Evolutionary conservation across 2,797 vertebrate species (phyloP).

Genomic region (Oreonectes daqikongensis): DNA sequence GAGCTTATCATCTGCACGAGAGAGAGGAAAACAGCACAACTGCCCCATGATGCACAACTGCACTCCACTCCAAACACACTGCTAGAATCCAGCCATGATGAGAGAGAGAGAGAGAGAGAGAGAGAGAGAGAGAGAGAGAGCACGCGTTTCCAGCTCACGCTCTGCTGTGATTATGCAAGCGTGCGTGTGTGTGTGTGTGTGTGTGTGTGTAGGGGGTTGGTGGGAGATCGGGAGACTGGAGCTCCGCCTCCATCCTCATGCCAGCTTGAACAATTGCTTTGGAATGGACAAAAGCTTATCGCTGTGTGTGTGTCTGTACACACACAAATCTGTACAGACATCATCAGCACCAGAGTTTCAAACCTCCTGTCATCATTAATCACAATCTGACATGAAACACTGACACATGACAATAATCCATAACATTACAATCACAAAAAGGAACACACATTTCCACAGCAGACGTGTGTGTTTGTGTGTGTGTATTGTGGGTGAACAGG

Average conservation of each 20-base stretch:
- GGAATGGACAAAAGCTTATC: slow-evolving; percentile 65
- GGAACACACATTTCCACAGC: no score
- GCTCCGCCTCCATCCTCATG: slow-evolving; percentile 72
- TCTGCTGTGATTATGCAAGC: slow-evolving; percentile 1
- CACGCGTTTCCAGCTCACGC: neutral
- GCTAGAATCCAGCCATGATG: slow-evolving; percentile 42
- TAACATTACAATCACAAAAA: no score
- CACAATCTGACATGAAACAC: no score
- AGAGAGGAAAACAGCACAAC: slow-evolving; percentile 97
- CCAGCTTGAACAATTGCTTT: slow-evolving; percentile 70
- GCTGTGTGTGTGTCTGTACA: slow-evolving; percentile 51
- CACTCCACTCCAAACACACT: slow-evolving; percentile 22
- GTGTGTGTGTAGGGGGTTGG: slow-evolving; percentile 46
- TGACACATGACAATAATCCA: no score
- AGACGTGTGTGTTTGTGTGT: no score
- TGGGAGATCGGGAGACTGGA: slow-evolving; percentile 63
- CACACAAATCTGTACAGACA: neutral
- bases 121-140: neutral
- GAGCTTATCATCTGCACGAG: slow-evolving; percentile 91
- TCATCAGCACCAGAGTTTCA: neutral
- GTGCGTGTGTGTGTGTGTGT: slow-evolving; percentile 45
- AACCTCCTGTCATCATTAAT: no score
- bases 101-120: neutral
- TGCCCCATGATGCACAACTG: slow-evolving; percentile 85
- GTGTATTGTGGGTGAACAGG: no score